Conservation (phyloP, 2,888 invertebrate genomes). For the Protonemura montana region DNA sequence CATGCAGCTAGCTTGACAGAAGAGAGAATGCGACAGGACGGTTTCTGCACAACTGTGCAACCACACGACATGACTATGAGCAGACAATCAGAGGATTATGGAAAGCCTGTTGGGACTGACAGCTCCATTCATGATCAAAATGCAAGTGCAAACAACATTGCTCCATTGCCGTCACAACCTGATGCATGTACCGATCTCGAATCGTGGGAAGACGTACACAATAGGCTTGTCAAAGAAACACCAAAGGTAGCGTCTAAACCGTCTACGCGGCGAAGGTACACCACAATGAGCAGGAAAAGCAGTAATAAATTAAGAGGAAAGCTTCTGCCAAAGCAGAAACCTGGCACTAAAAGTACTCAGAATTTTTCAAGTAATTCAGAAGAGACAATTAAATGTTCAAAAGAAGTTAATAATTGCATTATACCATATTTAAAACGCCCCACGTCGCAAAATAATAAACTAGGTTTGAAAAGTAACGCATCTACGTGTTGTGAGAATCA, state of each 20-base stretch:
- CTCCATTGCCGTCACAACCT: too few relatives aligned
- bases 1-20: too few relatives aligned
- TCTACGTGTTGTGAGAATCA: background rate
- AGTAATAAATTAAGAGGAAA: background rate
- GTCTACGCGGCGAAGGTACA: background rate
- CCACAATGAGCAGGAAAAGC: background rate
- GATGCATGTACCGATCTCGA: too few relatives aligned
- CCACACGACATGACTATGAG: too few relatives aligned
- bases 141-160: too few relatives aligned
- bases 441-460: background rate
- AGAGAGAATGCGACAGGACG: too few relatives aligned
- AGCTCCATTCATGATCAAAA: too few relatives aligned
- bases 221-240: background rate
- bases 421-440: background rate
- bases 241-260: background rate
- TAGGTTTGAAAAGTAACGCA: background rate
- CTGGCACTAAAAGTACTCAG: background rate
- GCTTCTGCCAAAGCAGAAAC: background rate
- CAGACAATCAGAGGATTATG: too few relatives aligned
- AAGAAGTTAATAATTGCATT: background rate
- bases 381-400: background rate
- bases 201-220: too few relatives aligned
- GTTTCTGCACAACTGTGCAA: too few relatives aligned
- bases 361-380: background rate
- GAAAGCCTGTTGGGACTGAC: too few relatives aligned